Conservation (phyloP, 1,140 invertebrate genomes). For the Drosophila ambigua region DNA sequence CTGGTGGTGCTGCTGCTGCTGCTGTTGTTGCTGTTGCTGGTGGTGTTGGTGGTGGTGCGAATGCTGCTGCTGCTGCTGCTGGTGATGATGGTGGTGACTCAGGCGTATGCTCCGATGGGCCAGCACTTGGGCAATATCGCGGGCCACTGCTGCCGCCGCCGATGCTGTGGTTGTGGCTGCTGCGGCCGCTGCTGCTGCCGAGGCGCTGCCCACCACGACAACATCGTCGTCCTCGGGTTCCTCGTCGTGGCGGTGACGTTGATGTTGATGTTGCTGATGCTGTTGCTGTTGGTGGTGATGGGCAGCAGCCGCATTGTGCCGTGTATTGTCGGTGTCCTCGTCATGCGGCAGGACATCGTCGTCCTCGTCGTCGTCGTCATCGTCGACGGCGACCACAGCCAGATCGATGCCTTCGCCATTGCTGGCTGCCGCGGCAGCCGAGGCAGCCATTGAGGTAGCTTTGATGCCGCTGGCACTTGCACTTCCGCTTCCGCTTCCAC, state of each 20-base stretch:
- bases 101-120: slow-evolving; percentile 50
- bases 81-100: slow-evolving; percentile 14
- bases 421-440: slow-evolving; percentile 38
- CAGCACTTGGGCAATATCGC: slow-evolving; percentile 60
- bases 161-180: slow-evolving; percentile 25
- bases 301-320: neutral
- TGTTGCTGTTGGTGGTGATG: neutral
- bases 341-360: slow-evolving; percentile 6
- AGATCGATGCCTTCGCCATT: slow-evolving; percentile 36
- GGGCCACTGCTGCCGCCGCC: slow-evolving; percentile 36
- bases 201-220: slow-evolving; percentile 38
- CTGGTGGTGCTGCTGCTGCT: slow-evolving; percentile 14
- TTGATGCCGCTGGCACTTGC: slow-evolving; percentile 46
- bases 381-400: slow-evolving; percentile 44
- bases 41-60: slow-evolving; percentile 21
- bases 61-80: slow-evolving; percentile 2
- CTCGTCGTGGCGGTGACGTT: slow-evolving; percentile 26
- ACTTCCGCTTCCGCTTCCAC: slow-evolving; percentile 4
- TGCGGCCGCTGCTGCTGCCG: slow-evolving; percentile 25
- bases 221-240: slow-evolving; percentile 53
- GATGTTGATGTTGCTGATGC: neutral
- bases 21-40: slow-evolving; percentile 8
- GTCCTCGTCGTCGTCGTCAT: slow-evolving; percentile 57
- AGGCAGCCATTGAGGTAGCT: slow-evolving; percentile 26
- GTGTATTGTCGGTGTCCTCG: slow-evolving; percentile 1